These are phyloP conservation scores for Amblyjoppa proteus DNA, from an alignment of 2,888 invertebrate genomes.

Conservation along the genomic window DNA sequence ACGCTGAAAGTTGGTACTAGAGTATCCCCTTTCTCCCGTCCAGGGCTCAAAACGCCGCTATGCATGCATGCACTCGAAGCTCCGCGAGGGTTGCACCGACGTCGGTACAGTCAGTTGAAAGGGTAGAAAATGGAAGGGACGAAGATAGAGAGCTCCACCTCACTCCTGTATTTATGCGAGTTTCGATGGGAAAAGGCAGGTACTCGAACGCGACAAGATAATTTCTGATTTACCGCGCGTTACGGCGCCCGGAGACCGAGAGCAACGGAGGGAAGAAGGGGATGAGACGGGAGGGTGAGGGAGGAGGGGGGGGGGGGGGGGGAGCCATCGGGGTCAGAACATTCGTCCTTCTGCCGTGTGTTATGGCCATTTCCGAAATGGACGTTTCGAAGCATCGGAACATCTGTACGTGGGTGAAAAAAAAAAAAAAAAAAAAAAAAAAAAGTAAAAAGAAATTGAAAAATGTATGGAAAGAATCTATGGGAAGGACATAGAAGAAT, in stretches of 20 bases:
- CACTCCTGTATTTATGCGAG: constrained; percentile 80
- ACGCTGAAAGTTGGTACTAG: constrained; percentile 11
- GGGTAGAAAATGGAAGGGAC: constrained; percentile 60
- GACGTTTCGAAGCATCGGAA: constrained; percentile 71
- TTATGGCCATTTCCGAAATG: constrained; percentile 77
- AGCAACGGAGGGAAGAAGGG: constrained; percentile 5
- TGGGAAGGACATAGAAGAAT: constrained; percentile 32
- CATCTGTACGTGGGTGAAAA: not conserved
- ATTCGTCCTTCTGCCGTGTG: constrained; percentile 65
- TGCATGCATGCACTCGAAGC: constrained; percentile 28
- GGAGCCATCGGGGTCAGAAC: constrained; percentile 63
- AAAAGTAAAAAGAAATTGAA: constrained; percentile 22
- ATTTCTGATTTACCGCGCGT: constrained; percentile 84
- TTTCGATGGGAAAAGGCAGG: constrained; percentile 84
- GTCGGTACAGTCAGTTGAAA: not conserved
- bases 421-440: constrained; percentile 24
- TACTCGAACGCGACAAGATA: constrained; percentile 82
- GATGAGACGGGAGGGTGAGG: not conserved
- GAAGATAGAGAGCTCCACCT: constrained; percentile 40
- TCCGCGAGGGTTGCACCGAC: constrained; percentile 18
- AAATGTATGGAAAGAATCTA: constrained; percentile 29
- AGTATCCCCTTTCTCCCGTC: not conserved
- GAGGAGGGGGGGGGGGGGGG: constrained; percentile 11
- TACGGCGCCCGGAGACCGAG: constrained; percentile 64
- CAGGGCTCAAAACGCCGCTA: constrained; percentile 7